Conservation (phyloP, 1,140 invertebrate species). For the Oncopodura yosiiana region DNA sequence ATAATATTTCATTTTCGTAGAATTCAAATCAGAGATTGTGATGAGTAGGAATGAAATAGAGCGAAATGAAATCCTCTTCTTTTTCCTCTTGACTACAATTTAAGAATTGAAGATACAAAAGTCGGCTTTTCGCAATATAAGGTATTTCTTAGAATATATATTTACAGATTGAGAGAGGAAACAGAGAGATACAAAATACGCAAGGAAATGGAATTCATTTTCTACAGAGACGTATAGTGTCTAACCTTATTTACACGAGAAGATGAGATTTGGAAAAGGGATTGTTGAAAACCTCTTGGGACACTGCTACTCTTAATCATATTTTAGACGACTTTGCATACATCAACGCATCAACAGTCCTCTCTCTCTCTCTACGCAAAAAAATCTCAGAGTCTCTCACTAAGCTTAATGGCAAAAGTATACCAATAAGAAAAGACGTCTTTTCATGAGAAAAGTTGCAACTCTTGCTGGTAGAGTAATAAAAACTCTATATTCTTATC, state of each 20-base stretch:
- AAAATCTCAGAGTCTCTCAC: not conserved
- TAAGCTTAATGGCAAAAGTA: not conserved
- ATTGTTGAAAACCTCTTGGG: conserved; percentile 24
- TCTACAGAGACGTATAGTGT: not conserved
- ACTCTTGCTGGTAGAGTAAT: too few species aligned
- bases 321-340: conserved; percentile 26
- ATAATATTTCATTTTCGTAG: too few species aligned
- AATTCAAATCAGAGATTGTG: too few species aligned
- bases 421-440: not conserved
- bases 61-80: too few species aligned
- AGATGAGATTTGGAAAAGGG: conserved; percentile 26
- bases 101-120: not conserved
- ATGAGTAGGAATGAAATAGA: too few species aligned
- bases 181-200: not conserved
- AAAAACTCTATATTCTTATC: too few species aligned
- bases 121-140: not conserved
- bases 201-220: not conserved
- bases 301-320: conserved; percentile 27
- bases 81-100: not conserved
- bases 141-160: not conserved
- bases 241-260: conserved; percentile 20
- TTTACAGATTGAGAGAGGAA: not conserved
- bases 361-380: not conserved
- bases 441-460: too few species aligned
- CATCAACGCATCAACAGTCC: conserved; percentile 11